Percentiles rank a stretch among this genome's conserved stretches.
Evolutionary conservation across 2,797 vertebrate genomes (phyloP).

Genomic region (Sebastes cheni): DNA sequence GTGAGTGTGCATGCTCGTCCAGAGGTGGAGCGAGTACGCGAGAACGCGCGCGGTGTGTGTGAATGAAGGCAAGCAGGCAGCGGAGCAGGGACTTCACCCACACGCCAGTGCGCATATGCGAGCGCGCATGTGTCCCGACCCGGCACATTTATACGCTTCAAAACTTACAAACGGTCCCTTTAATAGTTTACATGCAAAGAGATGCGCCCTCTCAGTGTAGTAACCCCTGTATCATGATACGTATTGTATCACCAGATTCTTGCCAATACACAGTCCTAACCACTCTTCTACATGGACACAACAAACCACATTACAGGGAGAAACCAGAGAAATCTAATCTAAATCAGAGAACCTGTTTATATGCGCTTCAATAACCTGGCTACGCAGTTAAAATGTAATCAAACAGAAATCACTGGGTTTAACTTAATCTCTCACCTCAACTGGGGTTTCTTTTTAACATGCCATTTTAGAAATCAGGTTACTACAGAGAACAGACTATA

Average conservation of each 20-base stretch:
- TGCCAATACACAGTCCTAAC: too few species aligned
- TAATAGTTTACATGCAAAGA: not conserved
- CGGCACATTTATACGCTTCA: too few species aligned
- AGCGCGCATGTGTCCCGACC: too few species aligned
- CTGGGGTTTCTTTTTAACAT: not conserved
- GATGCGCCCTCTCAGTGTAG: not conserved
- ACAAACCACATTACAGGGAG: not conserved
- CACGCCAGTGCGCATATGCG: rapidly evolving
- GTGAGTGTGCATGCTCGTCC: too few species aligned
- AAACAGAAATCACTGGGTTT: not conserved
- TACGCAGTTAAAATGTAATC: not conserved
- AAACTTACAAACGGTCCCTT: too few species aligned
- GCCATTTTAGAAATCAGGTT: not conserved
- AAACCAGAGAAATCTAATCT: not conserved
- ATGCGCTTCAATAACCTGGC: not conserved
- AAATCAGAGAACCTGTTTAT: not conserved
- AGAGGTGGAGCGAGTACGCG: too few species aligned
- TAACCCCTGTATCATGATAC: too few species aligned
- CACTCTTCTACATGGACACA: not conserved
- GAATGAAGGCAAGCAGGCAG: too few species aligned
- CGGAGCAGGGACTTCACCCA: too few species aligned
- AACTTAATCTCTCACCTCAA: not conserved
- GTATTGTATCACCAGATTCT: too few species aligned
- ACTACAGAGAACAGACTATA: not conserved
- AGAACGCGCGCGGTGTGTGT: too few species aligned